A percentile compares a stretch with the other conserved stretches of the same genome.
Evolutionary conservation across 92 coral and sea anemone species (phyloP).

Genomic region (Palythoa grandiflora): DNA sequence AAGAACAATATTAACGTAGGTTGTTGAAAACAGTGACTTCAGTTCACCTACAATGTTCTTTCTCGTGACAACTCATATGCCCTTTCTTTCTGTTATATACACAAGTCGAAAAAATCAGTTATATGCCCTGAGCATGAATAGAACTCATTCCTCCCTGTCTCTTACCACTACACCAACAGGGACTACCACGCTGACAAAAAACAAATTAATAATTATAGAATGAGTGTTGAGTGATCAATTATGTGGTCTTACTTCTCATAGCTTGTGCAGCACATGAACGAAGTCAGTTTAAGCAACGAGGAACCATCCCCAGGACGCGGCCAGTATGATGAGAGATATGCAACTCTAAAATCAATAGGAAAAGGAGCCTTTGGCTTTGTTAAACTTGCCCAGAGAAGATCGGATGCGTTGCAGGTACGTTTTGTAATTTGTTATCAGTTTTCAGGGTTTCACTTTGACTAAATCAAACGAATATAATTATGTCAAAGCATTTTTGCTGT

Average conservation of each 20-base stretch:
- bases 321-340: slow-evolving; percentile 88
- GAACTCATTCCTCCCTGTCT: no score
- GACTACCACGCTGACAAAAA: no score
- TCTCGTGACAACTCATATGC: no score
- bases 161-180: no score
- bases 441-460: neutral
- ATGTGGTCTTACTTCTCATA: slow-evolving; percentile 1
- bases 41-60: no score
- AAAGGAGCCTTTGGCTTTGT: slow-evolving; percentile 99
- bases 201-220: no score
- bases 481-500: no score
- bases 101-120: no score
- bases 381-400: slow-evolving; percentile 81
- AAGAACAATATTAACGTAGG: no score
- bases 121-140: no score
- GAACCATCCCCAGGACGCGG: slow-evolving; percentile 93
- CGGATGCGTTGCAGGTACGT: slow-evolving; percentile 84
- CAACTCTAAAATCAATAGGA: slow-evolving; percentile 86
- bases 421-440: neutral
- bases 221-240: neutral
- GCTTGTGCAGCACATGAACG: slow-evolving; percentile 74
- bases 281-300: slow-evolving; percentile 58
- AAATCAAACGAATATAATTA: neutral
- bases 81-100: no score
- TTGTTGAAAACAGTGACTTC: no score